A percentile compares a stretch with the other conserved stretches of the same genome.
Evolutionary conservation across 2,888 invertebrate genomes (phyloP).

Genomic region (Athalia rosae): DNA sequence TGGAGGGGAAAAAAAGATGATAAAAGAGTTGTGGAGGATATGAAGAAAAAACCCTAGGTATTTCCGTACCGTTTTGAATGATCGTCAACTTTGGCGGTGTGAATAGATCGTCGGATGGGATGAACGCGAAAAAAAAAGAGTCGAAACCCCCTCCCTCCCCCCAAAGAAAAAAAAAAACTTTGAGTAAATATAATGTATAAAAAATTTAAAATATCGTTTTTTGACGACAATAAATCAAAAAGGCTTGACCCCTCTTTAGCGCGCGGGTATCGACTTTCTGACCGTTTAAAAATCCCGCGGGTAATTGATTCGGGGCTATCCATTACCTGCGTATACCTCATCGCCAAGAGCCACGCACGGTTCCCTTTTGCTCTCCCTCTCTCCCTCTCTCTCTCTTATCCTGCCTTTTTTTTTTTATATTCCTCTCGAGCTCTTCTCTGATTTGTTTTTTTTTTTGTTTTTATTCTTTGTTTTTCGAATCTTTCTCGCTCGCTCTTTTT

Average conservation of each 20-base stretch:
- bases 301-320: slow-evolving; percentile 57
- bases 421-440: too few relatives aligned
- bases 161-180: too few relatives aligned
- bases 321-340: slow-evolving; percentile 62
- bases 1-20: too few relatives aligned
- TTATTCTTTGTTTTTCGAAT: slow-evolving; percentile 41
- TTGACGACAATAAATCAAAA: slow-evolving; percentile 26
- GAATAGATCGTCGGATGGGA: too few relatives aligned
- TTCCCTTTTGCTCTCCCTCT: slow-evolving; percentile 47
- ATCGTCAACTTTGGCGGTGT: too few relatives aligned
- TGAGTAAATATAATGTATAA: not conserved
- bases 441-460: slow-evolving; percentile 44
- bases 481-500: slow-evolving; percentile 33
- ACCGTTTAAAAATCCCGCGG: slow-evolving; percentile 41
- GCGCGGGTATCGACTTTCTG: slow-evolving; percentile 34
- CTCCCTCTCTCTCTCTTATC: slow-evolving; percentile 38
- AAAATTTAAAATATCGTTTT: slow-evolving; percentile 19
- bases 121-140: not conserved
- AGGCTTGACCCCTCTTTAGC: slow-evolving; percentile 24
- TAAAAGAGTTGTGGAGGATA: too few relatives aligned
- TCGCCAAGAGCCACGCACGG: slow-evolving; percentile 50
- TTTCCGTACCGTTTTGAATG: too few relatives aligned
- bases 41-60: too few relatives aligned
- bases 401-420: not conserved
- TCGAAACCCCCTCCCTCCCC: not conserved